Percentiles rank a stretch among this genome's conserved stretches.
Evolutionary conservation across 2,797 vertebrate species (phyloP).

Genomic region (Anomalospiza imberbis): DNA sequence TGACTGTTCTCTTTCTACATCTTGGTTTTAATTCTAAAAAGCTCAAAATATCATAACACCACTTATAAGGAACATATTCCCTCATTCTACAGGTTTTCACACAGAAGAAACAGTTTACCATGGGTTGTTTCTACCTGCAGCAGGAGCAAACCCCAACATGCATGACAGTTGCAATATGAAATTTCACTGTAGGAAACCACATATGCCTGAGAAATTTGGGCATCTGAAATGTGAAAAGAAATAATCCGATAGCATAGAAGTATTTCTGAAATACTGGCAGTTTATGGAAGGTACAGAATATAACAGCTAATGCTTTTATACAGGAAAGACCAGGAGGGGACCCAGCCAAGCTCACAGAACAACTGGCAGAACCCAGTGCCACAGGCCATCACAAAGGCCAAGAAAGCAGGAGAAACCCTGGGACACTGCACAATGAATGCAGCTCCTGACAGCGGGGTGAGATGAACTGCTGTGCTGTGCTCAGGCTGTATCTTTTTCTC

Average conservation of each 20-base stretch:
- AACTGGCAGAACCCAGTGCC: not conserved
- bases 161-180: not conserved
- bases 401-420: not conserved
- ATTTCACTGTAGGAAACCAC: not conserved
- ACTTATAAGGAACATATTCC: not conserved
- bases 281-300: not conserved
- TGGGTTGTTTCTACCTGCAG: not conserved
- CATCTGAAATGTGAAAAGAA: not conserved
- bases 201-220: not conserved
- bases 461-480: not conserved
- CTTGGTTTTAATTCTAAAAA: not conserved
- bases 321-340: not conserved
- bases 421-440: not conserved
- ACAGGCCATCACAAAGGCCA: not conserved
- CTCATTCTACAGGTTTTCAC: not conserved
- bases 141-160: not conserved
- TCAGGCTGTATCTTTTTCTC: not conserved
- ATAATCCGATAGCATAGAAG: not conserved
- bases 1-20: not conserved
- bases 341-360: not conserved
- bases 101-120: not conserved
- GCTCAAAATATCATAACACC: not conserved
- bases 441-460: fast-evolving
- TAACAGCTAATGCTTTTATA: not conserved
- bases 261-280: not conserved